phyloP scores from a whole-genome alignment of 2,797 vertebrate species.

The Enteromius mattozi region DNA sequence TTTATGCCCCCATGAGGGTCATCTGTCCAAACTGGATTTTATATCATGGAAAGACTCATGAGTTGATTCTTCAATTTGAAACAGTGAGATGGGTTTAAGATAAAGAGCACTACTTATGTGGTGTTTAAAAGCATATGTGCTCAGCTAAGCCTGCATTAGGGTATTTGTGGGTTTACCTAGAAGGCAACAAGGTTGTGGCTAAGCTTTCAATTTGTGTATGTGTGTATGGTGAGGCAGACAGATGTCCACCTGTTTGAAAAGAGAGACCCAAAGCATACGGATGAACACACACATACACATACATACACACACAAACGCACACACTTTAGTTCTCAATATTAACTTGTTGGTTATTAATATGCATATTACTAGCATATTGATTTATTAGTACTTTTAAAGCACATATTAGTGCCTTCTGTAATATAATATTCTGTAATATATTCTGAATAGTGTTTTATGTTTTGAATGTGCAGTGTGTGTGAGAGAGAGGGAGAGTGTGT shows the following conservation, averaged over 20 bases:
- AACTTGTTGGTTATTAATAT: not conserved
- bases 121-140: not conserved
- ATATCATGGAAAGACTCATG: not conserved
- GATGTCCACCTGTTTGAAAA: slow-evolving; percentile 16
- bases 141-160: not conserved
- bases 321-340: not conserved
- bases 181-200: not conserved
- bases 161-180: not conserved
- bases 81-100: not conserved
- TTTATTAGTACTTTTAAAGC: not conserved
- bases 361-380: not conserved
- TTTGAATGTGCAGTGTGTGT: slow-evolving; percentile 26
- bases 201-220: slow-evolving; percentile 1
- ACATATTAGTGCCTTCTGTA: not conserved
- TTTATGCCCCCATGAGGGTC: not conserved
- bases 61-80: not conserved
- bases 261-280: not conserved
- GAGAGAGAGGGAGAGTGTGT: not conserved
- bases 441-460: not conserved
- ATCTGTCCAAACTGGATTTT: not conserved
- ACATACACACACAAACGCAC: not conserved
- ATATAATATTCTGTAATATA: not conserved
- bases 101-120: slow-evolving; percentile 1
- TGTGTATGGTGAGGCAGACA: not conserved
- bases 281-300: not conserved